phyloP scores from a whole-genome alignment of 2,888 invertebrate genomes.

The Orthosia gothica region DNA sequence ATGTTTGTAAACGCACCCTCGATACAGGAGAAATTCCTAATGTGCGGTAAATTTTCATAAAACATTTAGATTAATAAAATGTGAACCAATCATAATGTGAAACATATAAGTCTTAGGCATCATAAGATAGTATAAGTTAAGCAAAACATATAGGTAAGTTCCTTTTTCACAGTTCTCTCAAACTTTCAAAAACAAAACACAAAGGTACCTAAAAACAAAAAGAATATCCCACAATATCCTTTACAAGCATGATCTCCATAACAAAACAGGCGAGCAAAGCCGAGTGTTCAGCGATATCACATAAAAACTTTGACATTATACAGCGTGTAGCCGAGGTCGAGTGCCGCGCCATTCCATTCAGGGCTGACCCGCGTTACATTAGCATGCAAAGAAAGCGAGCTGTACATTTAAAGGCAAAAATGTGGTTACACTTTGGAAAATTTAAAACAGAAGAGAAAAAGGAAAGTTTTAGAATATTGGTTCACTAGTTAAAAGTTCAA shows the following conservation, averaged over 20 bases:
- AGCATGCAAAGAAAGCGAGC: slow-evolving; percentile 38
- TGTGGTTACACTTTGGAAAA: neutral
- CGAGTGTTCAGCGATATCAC: slow-evolving; percentile 25
- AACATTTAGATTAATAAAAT: no score
- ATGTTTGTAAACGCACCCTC: no score
- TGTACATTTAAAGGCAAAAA: neutral
- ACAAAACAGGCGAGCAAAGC: slow-evolving; percentile 20
- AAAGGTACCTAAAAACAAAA: neutral
- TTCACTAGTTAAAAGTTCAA: neutral
- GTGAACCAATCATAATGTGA: no score
- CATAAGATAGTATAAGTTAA: neutral
- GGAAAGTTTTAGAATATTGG: neutral
- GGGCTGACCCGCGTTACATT: slow-evolving; percentile 40
- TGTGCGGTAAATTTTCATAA: no score
- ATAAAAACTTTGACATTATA: slow-evolving; percentile 61
- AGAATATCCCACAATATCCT: slow-evolving; percentile 29
- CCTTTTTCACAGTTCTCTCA: neutral
- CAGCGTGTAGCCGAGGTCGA: slow-evolving; percentile 39
- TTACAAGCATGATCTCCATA: slow-evolving; percentile 38
- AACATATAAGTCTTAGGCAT: no score
- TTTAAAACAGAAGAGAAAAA: no score
- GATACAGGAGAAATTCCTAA: no score
- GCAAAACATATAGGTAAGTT: neutral
- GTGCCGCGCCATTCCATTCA: slow-evolving; percentile 33
- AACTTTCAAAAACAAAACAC: neutral